Percentiles rank a stretch among this genome's conserved stretches.
phyloP scores from a whole-genome alignment of 2,113 vertebrate species.

The Aix galericulata region DNA sequence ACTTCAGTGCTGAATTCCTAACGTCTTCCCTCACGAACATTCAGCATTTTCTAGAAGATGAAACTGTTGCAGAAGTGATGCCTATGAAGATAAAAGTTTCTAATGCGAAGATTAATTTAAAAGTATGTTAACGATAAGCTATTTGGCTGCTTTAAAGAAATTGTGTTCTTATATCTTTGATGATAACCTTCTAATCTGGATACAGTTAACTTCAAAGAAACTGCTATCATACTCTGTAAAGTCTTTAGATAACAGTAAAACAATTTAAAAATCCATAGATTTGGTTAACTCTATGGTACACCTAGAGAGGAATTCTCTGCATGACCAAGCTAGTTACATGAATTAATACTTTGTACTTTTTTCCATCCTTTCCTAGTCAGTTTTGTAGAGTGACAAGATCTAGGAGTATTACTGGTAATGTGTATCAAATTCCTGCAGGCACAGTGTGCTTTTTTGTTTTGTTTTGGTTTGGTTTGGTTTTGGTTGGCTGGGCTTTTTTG shows the following conservation, averaged over 20 bases:
- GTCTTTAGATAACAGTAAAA: conserved; percentile 38
- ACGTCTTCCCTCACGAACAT: conserved; percentile 92
- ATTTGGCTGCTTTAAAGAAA: conserved; percentile 18
- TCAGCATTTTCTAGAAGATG: conserved; percentile 92
- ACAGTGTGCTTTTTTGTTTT: background rate
- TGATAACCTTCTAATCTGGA: conserved; percentile 21
- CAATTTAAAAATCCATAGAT: conserved; percentile 9
- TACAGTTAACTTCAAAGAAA: conserved; percentile 52
- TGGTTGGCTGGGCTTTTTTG: background rate
- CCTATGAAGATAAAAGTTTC: conserved; percentile 95
- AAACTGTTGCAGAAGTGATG: conserved; percentile 88
- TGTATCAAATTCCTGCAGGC: background rate
- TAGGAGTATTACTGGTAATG: background rate
- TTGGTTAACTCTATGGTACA: conserved; percentile 9
- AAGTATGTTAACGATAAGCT: conserved; percentile 79
- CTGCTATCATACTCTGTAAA: background rate
- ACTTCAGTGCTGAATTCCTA: conserved; percentile 90
- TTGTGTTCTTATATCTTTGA: conserved; percentile 22
- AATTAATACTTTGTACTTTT: background rate
- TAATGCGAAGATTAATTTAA: conserved; percentile 89
- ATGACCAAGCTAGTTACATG: background rate
- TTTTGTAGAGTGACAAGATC: background rate
- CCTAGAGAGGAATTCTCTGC: background rate
- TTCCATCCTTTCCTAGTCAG: background rate
- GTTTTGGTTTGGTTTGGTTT: background rate